Percentiles rank a stretch among this genome's conserved stretches.
These are phyloP conservation scores for Propithecus coquereli DNA, from an alignment of 2,113 vertebrate species.

Conservation along the genomic window DNA sequence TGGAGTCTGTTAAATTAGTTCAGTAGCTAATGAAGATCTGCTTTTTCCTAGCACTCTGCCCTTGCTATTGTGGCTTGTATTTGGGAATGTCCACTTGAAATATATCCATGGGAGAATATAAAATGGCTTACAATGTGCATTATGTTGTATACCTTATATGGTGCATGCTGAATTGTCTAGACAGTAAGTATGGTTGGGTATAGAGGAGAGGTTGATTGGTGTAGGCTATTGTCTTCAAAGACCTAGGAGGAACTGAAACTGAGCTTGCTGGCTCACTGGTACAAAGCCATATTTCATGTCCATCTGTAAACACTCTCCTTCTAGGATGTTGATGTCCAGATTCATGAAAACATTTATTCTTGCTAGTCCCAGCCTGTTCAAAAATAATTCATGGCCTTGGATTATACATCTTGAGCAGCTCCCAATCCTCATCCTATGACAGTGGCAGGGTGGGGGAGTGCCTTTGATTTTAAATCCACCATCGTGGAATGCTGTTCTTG, in stretches of 20 bases:
- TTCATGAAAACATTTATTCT: not conserved
- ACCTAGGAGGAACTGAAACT: slow-evolving; percentile 1
- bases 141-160: not conserved
- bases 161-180: not conserved
- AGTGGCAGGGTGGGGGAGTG: not conserved
- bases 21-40: not conserved
- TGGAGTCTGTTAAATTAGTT: not conserved
- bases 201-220: not conserved
- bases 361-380: not conserved
- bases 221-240: not conserved
- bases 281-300: not conserved
- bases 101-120: not conserved
- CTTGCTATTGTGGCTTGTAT: not conserved
- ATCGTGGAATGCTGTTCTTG: not conserved
- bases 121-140: not conserved
- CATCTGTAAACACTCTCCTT: not conserved
- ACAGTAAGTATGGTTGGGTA: not conserved
- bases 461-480: not conserved
- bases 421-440: not conserved
- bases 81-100: not conserved
- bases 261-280: not conserved
- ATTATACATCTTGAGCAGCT: not conserved
- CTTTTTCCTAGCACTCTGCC: not conserved
- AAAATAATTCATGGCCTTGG: not conserved
- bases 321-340: not conserved